Evolutionary conservation across 2,797 vertebrate species (phyloP), one percentile per base, ranked within the genome.

Genomic region (Pelodytes ibericus): DNA sequence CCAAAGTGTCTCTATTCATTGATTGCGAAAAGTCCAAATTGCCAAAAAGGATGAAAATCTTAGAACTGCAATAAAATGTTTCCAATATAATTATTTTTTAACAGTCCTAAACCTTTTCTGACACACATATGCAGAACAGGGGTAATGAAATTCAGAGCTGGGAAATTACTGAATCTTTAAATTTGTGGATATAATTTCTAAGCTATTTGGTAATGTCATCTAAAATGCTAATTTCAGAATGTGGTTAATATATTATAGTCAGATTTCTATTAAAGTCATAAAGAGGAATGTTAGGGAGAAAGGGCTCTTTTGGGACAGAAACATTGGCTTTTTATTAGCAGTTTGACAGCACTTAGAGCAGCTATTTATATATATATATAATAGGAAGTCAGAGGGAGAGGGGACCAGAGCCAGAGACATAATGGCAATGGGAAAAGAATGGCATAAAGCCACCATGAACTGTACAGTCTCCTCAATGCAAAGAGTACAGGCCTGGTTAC

Each of bases 221-320:
- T 73, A 69, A 79, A 79, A 79, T 79, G 71, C 76, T 68, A 79
- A 73, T 73, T 79, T 60, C 64, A 79, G 31, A 56, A 18, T 44
- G 76, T 47, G 47, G 16, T 51, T 62, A 58, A 79, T 73, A 79
- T 63, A 79, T 79, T 73, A 73, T 57, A 56, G 76, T 72, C 63
- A 79, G 57, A 73, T 73, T 73, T 79, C 76, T 79, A 73, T 79
- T 79, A 73, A 73, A 68, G 71, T 64, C 36, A 63, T 79, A 79
- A 79, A 63, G 41, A 73, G 24, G 33, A 68, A 73, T 73, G 57
- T 62, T 68, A 73, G 53, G 56, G 68, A 78, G 84, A 84, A 88
- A 88, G 81, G 81, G 82, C 85, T 84, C 81, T 87, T 88, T 85
- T 83, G 84, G 84, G 87, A 84, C 84, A 88, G 83, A 80, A 81